These are phyloP conservation scores for Orestias chungarensis DNA, from an alignment of 2,797 vertebrate genomes.

Conservation along the genomic window DNA sequence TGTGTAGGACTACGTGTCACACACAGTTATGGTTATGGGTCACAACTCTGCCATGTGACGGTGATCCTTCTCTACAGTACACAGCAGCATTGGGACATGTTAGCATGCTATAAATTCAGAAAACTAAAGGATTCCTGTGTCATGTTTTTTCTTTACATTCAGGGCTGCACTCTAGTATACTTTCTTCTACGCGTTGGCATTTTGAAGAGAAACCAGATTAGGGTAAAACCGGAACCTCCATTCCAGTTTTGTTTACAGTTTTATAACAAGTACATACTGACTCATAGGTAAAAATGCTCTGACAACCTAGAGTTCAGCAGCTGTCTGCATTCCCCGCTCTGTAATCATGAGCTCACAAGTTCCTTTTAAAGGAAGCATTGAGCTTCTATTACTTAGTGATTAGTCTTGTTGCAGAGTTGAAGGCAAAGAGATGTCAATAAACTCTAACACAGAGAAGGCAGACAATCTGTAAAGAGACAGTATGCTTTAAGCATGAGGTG, in stretches of 20 bases:
- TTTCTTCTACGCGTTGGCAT: neutral
- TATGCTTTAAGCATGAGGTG: neutral
- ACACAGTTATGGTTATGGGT: neutral
- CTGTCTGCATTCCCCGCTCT: neutral
- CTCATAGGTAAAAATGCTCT: neutral
- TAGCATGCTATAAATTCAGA: neutral
- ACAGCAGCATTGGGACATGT: neutral
- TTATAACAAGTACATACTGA: neutral
- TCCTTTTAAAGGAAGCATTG: neutral
- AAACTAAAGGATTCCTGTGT: neutral
- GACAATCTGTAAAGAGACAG: neutral
- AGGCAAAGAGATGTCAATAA: neutral
- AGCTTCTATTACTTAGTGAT: neutral
- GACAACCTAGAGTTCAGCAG: neutral
- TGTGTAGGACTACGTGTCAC: neutral
- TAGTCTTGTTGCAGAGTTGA: neutral
- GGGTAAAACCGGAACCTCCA: neutral
- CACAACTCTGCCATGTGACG: neutral
- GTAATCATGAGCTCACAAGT: neutral
- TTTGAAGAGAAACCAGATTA: neutral
- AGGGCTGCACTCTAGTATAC: neutral
- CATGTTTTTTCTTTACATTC: neutral
- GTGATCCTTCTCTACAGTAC: neutral
- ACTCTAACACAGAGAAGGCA: neutral
- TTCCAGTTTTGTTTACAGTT: neutral